Evolutionary conservation across 2,888 invertebrate genomes (phyloP).

Genomic region (Nephrotoma appendiculata): DNA sequence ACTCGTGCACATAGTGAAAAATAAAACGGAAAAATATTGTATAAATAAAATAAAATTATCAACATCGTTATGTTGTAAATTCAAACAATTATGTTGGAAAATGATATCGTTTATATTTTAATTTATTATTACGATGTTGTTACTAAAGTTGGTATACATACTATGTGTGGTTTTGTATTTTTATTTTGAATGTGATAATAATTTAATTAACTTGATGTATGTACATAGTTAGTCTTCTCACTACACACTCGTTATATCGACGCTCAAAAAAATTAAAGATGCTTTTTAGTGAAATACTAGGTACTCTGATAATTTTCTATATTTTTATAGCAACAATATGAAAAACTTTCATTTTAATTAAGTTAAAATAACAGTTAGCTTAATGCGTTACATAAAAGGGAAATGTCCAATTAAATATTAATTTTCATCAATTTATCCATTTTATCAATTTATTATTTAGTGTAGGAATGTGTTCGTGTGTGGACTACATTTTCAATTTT

Average conservation of each 20-base stretch:
- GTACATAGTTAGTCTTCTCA: background rate
- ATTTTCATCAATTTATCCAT: background rate
- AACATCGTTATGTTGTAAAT: background rate
- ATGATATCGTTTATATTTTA: background rate
- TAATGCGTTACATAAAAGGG: background rate
- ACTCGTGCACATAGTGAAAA: background rate
- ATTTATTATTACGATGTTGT: background rate
- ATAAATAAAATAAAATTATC: background rate
- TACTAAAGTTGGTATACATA: background rate
- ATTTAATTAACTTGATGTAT: background rate
- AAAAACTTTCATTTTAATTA: background rate
- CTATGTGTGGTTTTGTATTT: background rate
- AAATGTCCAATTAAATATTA: background rate
- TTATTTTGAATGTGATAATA: background rate
- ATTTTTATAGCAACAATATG: background rate
- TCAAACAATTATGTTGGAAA: background rate
- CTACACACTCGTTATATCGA: background rate
- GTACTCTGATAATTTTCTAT: background rate
- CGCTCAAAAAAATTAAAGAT: background rate
- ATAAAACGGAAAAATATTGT: background rate
- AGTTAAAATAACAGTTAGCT: background rate
- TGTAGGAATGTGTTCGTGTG: background rate
- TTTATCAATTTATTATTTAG: background rate
- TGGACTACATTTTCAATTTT: background rate
- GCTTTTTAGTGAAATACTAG: background rate